Percentiles rank a stretch among this genome's conserved stretches.
Evolutionary conservation across 2,113 vertebrate genomes (phyloP).

Genomic region (Athene noctua): DNA sequence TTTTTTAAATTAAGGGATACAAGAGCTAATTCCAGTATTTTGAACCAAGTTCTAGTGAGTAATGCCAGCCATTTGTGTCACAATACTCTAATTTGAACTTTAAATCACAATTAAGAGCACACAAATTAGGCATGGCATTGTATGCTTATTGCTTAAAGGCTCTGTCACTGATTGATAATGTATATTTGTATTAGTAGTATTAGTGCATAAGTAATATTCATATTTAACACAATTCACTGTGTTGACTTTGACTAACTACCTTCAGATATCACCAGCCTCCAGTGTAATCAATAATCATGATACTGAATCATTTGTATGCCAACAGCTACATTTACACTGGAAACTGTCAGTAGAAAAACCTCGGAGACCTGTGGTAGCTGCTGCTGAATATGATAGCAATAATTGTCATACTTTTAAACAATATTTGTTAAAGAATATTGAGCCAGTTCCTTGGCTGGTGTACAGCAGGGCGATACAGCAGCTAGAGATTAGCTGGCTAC

Average conservation of each 20-base stretch:
- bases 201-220: slow-evolving; percentile 54
- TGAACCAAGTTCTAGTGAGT: neutral
- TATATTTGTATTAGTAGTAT: slow-evolving; percentile 62
- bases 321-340: slow-evolving; percentile 32
- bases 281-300: slow-evolving; percentile 60
- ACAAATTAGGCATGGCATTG: slow-evolving; percentile 57
- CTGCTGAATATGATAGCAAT: slow-evolving; percentile 35
- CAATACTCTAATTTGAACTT: slow-evolving; percentile 40
- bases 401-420: slow-evolving; percentile 35
- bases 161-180: slow-evolving; percentile 61
- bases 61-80: slow-evolving; percentile 38
- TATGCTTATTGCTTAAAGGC: slow-evolving; percentile 29
- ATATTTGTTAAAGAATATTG: neutral
- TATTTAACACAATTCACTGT: slow-evolving; percentile 48
- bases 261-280: slow-evolving; percentile 58
- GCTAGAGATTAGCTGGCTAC: neutral
- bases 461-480: neutral
- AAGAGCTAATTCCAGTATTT: neutral
- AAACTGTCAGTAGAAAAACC: slow-evolving; percentile 40
- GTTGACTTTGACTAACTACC: slow-evolving; percentile 68
- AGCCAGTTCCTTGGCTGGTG: neutral
- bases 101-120: slow-evolving; percentile 58
- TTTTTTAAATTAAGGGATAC: neutral
- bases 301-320: slow-evolving; percentile 56
- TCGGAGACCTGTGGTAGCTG: slow-evolving; percentile 32